Conservation (phyloP, 2,113 vertebrate species). For the Thamnaconus septentrionalis region DNA sequence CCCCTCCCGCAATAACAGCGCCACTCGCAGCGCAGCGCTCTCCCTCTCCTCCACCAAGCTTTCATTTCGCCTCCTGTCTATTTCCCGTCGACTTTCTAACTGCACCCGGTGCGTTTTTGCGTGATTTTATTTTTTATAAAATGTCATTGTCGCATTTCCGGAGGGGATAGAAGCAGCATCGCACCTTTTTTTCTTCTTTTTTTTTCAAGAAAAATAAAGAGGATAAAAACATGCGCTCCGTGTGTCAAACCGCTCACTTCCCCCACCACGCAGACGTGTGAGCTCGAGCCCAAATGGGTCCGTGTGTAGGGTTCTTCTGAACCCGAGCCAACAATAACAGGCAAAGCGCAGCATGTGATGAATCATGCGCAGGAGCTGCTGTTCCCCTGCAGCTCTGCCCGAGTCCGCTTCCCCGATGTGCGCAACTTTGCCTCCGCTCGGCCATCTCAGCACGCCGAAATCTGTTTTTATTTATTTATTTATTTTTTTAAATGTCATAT, state of each 20-base stretch:
- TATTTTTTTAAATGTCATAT: too few species aligned
- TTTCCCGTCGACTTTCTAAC: too few species aligned
- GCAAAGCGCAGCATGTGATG: conserved; percentile 47
- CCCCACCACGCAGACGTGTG: conserved; percentile 11
- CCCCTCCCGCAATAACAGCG: neutral
- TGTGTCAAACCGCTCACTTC: conserved; percentile 30
- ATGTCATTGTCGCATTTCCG: too few species aligned
- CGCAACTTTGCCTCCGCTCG: conserved; percentile 45
- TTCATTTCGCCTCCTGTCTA: too few species aligned
- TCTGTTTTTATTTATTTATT: too few species aligned
- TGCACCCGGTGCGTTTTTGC: too few species aligned
- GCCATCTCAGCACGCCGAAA: neutral
- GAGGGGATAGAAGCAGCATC: too few species aligned
- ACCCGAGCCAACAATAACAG: conserved; percentile 58
- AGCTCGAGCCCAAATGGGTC: conserved; percentile 40
- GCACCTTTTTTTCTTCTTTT: too few species aligned
- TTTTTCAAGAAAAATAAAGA: too few species aligned
- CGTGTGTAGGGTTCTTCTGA: conserved; percentile 42
- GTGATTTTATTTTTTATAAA: too few species aligned
- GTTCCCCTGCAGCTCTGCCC: conserved; percentile 40
- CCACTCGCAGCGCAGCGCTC: conserved; percentile 12
- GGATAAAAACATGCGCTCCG: conserved; percentile 13
- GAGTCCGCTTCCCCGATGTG: conserved; percentile 11
- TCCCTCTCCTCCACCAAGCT: too few species aligned
- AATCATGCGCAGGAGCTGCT: conserved; percentile 60